Evolutionary conservation across 2,113 vertebrate species (phyloP), one percentile per base, ranked within the genome.

Genomic region (Cervus canadensis): DNA sequence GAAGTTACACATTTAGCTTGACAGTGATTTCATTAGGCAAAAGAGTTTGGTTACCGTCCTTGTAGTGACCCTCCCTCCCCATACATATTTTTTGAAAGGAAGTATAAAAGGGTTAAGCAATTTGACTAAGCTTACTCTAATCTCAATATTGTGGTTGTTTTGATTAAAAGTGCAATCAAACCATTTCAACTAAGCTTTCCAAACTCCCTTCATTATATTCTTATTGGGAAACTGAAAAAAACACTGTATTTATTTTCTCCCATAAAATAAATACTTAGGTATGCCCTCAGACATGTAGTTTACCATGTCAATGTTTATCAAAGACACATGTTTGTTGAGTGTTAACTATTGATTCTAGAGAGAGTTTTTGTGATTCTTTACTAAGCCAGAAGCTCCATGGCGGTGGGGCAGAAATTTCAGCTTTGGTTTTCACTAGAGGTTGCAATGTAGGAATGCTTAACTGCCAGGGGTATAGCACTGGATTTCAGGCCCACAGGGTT

Each of bases 41-140:
- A 87, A 93, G 60, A 59, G 15, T 36, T 56, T 64, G 76, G 59
- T 95, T 87, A 87, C 45, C 19, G 15, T 84, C 62, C 71, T 45
- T 48, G 83, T 28, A 71, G 33, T 9, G 16, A 23, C n/a, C 7
- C 10, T 26, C 50, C 81, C 48, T 83, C 84, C 84, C 57, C 30
- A 28, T 2, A 54, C 60, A 74, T 67, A 94, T 40, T 93, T 97
- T 45, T 94, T 45, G 92, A 97, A 92, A 97, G 96, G 95, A 97
- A 98, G 79, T 96, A 64, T 15, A 78, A 60, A 87, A 79, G 94
- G 89, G 78, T 94, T 97, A 95, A 94, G 86, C 97, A 96, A 91
- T 81, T 92, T 96, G 88, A 95, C 90, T 88, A 95, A 87, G 82
- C 40, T 95, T 94, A 87, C 62, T 50, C 45, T 89, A 74, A 94